These are phyloP conservation scores for Leptonema lineaticorne DNA, from an alignment of 1,140 invertebrate genomes.

Conservation along the genomic window DNA sequence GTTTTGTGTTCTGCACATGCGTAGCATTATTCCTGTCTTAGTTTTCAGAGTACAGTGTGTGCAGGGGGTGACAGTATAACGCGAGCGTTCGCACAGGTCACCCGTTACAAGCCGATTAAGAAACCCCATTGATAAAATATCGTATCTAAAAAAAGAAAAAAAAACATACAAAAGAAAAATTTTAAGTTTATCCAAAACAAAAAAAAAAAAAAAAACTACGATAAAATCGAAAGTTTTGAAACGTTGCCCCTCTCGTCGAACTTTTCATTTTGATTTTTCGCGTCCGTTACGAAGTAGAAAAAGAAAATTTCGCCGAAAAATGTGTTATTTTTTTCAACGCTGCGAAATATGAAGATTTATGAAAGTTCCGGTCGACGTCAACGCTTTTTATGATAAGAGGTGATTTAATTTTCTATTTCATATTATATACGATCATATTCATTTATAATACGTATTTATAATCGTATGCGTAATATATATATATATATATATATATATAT, in stretches of 20 bases:
- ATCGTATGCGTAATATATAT: too few species aligned
- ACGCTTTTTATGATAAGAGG: not conserved
- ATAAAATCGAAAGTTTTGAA: too few species aligned
- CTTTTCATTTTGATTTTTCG: too few species aligned
- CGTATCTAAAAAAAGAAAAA: too few species aligned
- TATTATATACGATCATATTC: too few species aligned
- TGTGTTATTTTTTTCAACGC: not conserved
- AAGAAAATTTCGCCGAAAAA: not conserved
- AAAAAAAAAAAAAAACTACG: too few species aligned
- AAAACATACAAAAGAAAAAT: too few species aligned
- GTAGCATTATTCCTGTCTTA: not conserved
- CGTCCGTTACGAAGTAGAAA: not conserved
- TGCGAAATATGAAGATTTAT: not conserved
- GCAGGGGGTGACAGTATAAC: not conserved
- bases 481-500: too few species aligned
- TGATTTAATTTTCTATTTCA: not conserved
- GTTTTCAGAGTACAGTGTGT: not conserved
- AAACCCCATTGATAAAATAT: not conserved
- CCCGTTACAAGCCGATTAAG: not conserved
- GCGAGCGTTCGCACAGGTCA: not conserved
- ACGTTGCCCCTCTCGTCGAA: too few species aligned
- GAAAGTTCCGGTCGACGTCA: not conserved
- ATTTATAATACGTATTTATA: too few species aligned
- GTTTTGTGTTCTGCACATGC: constrained; percentile 17
- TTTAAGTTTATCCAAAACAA: too few species aligned